Evolutionary conservation across 2,888 invertebrate genomes (phyloP).

Genomic region (Amiota mariae): DNA sequence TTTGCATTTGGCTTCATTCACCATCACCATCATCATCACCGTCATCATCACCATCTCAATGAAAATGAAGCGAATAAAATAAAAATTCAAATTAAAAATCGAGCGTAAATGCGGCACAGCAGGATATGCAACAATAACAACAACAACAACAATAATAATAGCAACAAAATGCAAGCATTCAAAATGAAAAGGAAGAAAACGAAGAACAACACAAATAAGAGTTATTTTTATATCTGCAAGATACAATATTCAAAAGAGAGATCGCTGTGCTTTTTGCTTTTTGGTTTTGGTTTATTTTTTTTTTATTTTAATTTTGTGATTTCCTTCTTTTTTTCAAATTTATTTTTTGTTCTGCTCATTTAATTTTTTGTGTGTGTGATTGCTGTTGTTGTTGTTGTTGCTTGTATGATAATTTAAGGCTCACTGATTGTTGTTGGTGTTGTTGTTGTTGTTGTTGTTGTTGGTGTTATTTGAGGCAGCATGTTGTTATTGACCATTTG

Average conservation of each 20-base stretch:
- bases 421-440: constrained; percentile 16
- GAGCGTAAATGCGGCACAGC: constrained; percentile 67
- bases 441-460: constrained; percentile 25
- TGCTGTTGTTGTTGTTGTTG: constrained; percentile 24
- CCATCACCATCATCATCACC: too few species aligned
- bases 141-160: too few species aligned
- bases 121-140: constrained; percentile 50
- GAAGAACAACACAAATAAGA: constrained; percentile 11
- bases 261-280: neutral
- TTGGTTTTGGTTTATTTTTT: constrained; percentile 9
- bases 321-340: neutral
- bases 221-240: constrained; percentile 16
- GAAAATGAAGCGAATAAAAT: constrained; percentile 48
- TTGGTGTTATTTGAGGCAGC: constrained; percentile 57
- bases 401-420: neutral
- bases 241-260: neutral
- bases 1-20: neutral
- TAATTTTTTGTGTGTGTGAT: constrained; percentile 6
- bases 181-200: constrained; percentile 15
- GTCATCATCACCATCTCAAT: constrained; percentile 53
- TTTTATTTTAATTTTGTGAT: neutral
- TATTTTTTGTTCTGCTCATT: neutral
- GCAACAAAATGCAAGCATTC: too few species aligned
- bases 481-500: constrained; percentile 48
- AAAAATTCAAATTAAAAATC: constrained; percentile 66